Base-by-base conservation (phyloP, 2,888 invertebrate genomes). In the Dione juno region DNA sequence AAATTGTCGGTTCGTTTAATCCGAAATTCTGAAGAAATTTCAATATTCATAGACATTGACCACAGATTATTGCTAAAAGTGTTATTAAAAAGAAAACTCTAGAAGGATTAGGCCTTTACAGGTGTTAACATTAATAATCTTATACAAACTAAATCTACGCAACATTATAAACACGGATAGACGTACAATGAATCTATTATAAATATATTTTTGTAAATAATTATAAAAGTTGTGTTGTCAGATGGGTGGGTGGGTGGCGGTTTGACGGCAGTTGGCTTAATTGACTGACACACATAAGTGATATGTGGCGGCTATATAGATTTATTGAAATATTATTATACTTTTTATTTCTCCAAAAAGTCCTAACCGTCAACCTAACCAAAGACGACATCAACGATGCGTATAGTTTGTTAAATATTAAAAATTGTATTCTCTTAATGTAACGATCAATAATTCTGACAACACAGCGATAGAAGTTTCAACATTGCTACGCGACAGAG, bases 261-360 rank as follows among this genome's bases (percentile, higher is more conserved):
- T n/a, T n/a, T n/a, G 67, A 71, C 72, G 71, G 79, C 84, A 85
- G 83, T 85, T 80, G 71, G 74, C 73, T 78, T 92, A 90, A 92
- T 90, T 92, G 90, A 92, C 91, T 81, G 86, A 87, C 88, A 87
- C 85, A 77, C 79, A 81, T 83, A 81, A 85, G 89, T 88, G 90
- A 90, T 90, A 87, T 88, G 89, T 87, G 87, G 84, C 84, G 83
- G 84, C 83, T 85, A 73, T 71, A 72, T 69, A 45, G 54, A 45
- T 35, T 43, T 65, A 72, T 41, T 68, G 73, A 69, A 73, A 71
- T 58, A 61, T 14, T 69, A 57, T 66, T 58, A n/a, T n/a, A n/a
- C 35, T 43, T 54, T 71, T 40, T 19, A 19, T 41, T 41, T 59
- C 28, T 1, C 7, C 21, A 43, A 43, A 28, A 41, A 65, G 35